Conservation (phyloP, 2,888 invertebrate genomes). For the Lobophora halterata region DNA sequence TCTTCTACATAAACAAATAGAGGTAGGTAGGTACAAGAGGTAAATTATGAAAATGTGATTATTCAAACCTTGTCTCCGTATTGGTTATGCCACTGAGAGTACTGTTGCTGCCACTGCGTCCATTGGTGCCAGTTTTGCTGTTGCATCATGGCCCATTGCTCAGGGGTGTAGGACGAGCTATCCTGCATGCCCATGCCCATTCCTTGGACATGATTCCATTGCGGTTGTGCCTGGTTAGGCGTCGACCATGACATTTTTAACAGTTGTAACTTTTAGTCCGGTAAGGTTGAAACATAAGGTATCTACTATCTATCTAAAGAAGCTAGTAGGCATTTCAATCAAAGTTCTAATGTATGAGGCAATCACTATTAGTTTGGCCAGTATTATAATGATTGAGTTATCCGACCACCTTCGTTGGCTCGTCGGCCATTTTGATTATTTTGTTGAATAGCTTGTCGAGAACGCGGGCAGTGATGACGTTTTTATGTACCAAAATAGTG, state of each 20-base stretch:
- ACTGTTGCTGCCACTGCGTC: conserved; percentile 89
- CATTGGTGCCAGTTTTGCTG: conserved; percentile 88
- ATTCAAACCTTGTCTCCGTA: conserved; percentile 85
- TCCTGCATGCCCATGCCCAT: conserved; percentile 49
- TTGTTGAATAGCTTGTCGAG: no score
- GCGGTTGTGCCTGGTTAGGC: conserved; percentile 49
- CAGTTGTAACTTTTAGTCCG: neutral
- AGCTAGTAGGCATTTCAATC: no score
- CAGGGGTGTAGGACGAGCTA: conserved; percentile 73
- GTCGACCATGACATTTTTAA: conserved; percentile 69
- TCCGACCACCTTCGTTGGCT: no score
- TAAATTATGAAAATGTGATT: no score
- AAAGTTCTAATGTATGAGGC: no score
- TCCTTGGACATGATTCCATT: conserved; percentile 54
- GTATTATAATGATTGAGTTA: no score
- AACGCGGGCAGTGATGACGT: no score
- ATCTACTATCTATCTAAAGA: no score
- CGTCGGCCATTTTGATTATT: conserved; percentile 21
- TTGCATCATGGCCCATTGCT: conserved; percentile 85
- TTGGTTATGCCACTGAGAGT: conserved; percentile 88
- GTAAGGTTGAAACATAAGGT: neutral
- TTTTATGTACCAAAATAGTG: no score
- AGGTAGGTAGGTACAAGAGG: no score
- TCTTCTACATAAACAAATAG: no score
- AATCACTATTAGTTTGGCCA: no score